Percentiles rank a stretch among this genome's conserved stretches.
These are phyloP conservation scores for Selene dorsalis DNA, from an alignment of 2,797 vertebrate species.

Conservation along the genomic window DNA sequence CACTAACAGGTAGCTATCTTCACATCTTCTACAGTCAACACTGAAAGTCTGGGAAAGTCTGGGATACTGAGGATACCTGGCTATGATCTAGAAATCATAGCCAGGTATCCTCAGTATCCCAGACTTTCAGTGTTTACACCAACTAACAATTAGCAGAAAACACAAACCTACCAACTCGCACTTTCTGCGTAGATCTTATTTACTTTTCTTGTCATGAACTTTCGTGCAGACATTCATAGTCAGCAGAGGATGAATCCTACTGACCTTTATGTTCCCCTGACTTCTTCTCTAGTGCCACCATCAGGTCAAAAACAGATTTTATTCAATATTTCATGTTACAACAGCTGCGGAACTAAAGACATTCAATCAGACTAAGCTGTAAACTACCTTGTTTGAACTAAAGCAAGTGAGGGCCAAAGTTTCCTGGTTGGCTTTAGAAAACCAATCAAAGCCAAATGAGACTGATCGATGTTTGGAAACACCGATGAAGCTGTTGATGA, in stretches of 20 bases:
- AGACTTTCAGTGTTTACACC: no score
- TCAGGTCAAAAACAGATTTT: background rate
- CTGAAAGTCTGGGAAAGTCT: no score
- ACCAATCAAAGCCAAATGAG: slow-evolving; percentile 20
- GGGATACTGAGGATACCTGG: no score
- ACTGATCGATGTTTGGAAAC: slow-evolving; percentile 1
- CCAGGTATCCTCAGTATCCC: no score
- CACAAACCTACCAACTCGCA: no score
- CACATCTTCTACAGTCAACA: no score
- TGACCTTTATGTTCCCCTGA: background rate
- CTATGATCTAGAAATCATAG: no score
- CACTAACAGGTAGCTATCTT: no score
- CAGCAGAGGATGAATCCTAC: background rate
- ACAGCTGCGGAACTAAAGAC: background rate
- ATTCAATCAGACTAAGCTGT: background rate
- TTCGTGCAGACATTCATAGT: background rate
- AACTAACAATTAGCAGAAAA: no score
- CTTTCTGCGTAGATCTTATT: no score
- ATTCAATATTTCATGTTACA: background rate
- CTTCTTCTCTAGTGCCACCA: background rate
- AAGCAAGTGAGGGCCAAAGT: slow-evolving; percentile 35
- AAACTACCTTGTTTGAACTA: background rate
- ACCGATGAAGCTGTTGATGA: slow-evolving; percentile 21
- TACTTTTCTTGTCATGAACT: background rate
- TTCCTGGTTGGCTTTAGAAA: slow-evolving; percentile 4